Conservation (phyloP, 1,140 invertebrate species). For the Rhopalosiphum padi region DNA sequence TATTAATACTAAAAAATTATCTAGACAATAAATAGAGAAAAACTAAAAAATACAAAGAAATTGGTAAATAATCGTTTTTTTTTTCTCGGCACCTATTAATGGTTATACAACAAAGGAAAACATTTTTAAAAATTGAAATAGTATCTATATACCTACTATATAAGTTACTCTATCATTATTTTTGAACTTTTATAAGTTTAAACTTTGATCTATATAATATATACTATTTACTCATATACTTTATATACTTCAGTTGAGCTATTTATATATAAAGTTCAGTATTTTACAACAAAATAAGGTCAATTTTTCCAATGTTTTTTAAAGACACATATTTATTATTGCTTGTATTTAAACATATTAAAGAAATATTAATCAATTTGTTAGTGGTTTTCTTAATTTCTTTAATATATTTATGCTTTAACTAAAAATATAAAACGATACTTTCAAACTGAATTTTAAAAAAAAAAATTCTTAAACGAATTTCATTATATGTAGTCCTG, state of each 20-base stretch:
- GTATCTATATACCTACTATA: neutral
- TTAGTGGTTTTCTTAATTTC: neutral
- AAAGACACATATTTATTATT: neutral
- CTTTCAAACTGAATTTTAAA: neutral
- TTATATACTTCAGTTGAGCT: neutral
- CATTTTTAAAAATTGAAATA: neutral
- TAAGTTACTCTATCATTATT: constrained; percentile 20
- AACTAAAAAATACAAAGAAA: neutral
- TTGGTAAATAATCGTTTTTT: neutral
- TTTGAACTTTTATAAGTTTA: constrained; percentile 1
- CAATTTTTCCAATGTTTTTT: neutral
- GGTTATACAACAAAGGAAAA: neutral
- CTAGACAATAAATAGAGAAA: neutral
- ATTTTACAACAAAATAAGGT: neutral
- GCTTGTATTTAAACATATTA: neutral
- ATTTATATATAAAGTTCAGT: neutral
- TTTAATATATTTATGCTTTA: neutral
- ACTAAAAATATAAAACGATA: neutral
- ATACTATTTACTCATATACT: neutral
- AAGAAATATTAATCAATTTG: neutral
- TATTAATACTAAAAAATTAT: neutral
- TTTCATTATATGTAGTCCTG: neutral
- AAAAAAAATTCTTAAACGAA: neutral
- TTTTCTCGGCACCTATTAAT: neutral
- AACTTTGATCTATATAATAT: constrained; percentile 1